phyloP scores from a whole-genome alignment of 2,888 invertebrate species.

The Arctia plantaginis region DNA sequence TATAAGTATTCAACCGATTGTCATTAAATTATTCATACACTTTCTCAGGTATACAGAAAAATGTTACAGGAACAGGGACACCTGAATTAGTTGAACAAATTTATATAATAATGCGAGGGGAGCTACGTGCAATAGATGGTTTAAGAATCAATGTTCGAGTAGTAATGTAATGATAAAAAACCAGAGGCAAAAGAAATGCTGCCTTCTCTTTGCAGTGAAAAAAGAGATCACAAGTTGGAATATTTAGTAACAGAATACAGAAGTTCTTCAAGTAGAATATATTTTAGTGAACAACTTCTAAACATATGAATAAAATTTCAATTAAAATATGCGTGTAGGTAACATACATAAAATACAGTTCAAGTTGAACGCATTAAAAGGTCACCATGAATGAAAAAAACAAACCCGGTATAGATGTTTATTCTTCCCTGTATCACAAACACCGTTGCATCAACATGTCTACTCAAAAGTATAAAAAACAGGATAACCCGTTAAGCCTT shows the following conservation, averaged over 20 bases:
- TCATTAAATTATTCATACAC: too few species aligned
- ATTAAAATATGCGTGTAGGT: background rate
- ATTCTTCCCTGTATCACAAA: background rate
- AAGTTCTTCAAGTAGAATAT: background rate
- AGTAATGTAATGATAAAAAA: too few species aligned
- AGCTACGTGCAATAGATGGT: too few species aligned
- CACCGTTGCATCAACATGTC: conserved; percentile 3
- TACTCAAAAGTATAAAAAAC: conserved; percentile 8
- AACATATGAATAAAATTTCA: background rate
- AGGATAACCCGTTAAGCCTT: background rate
- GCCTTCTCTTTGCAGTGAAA: too few species aligned
- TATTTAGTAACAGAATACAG: background rate
- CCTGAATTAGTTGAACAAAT: too few species aligned
- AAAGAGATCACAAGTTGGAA: background rate
- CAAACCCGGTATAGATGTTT: background rate
- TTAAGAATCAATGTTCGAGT: too few species aligned
- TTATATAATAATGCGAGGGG: too few species aligned
- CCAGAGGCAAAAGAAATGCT: too few species aligned
- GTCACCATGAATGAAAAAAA: background rate
- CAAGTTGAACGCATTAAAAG: background rate
- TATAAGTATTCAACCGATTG: too few species aligned
- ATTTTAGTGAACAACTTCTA: background rate
- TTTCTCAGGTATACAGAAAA: too few species aligned
- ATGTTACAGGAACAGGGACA: too few species aligned
- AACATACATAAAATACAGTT: background rate